phyloP scores from a whole-genome alignment of 2,797 vertebrate species.

The Gallinago stenura region DNA sequence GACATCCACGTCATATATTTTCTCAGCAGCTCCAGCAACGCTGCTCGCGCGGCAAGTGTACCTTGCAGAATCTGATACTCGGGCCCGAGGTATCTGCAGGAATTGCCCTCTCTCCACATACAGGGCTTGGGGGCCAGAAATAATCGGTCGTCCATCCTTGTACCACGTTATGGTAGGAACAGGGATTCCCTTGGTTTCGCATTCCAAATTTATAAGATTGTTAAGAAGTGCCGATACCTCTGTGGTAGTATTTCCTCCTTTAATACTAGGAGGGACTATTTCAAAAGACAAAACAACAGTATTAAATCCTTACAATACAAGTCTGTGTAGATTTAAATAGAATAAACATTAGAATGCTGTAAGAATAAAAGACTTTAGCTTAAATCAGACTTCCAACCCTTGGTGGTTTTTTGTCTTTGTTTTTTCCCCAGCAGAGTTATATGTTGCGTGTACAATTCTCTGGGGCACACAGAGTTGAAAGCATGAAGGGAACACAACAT shows the following conservation, averaged over 20 bases:
- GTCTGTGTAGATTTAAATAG: not conserved
- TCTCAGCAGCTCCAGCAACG: constrained; percentile 87
- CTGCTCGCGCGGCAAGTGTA: constrained; percentile 88
- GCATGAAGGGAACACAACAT: not conserved
- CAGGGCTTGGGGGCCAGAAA: constrained; percentile 84
- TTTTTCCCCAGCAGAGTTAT: not conserved
- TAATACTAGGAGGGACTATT: constrained; percentile 93
- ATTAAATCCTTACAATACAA: not conserved
- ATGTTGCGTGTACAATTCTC: not conserved
- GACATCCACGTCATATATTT: constrained; percentile 87
- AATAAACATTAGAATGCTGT: not conserved
- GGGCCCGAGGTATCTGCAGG: constrained; percentile 88
- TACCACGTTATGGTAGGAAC: constrained; percentile 90
- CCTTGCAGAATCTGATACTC: constrained; percentile 85
- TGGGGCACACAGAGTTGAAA: not conserved
- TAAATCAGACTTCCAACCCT: not conserved
- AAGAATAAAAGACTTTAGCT: not conserved
- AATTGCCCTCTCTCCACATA: constrained; percentile 89
- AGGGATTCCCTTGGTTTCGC: constrained; percentile 90
- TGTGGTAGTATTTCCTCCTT: constrained; percentile 88
- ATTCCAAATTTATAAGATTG: constrained; percentile 88
- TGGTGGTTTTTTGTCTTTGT: not conserved
- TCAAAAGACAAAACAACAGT: constrained; percentile 7
- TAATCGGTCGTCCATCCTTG: constrained; percentile 82
- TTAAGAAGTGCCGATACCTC: constrained; percentile 86